phyloP scores from a whole-genome alignment of 2,113 vertebrate species.

The Callipepla squamata region DNA sequence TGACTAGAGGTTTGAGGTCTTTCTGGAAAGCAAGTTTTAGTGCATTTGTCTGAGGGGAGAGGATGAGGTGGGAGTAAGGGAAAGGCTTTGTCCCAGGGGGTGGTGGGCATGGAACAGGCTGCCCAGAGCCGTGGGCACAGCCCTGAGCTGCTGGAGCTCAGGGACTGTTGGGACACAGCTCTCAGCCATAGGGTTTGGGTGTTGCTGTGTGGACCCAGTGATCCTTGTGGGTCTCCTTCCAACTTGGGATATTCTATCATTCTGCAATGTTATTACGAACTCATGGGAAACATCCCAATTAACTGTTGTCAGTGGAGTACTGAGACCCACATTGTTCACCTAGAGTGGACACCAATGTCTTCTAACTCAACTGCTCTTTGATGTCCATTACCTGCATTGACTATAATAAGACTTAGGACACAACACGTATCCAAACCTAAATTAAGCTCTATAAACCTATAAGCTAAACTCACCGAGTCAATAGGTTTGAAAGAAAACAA shows the following conservation, averaged over 20 bases:
- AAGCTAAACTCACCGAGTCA: neutral
- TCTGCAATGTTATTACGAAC: too few relatives aligned
- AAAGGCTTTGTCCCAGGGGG: too few relatives aligned
- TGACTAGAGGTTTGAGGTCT: neutral
- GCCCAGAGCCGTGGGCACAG: too few relatives aligned
- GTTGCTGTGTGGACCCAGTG: too few relatives aligned
- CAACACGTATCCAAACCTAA: neutral
- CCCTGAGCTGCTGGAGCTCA: too few relatives aligned
- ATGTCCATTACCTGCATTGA: neutral
- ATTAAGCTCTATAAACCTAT: neutral
- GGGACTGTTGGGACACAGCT: too few relatives aligned
- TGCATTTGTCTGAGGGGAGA: neutral
- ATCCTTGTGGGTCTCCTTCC: too few relatives aligned
- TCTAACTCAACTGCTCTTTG: neutral
- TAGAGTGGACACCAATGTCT: neutral
- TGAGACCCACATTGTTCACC: neutral
- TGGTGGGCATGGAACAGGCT: too few relatives aligned
- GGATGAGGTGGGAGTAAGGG: too few relatives aligned
- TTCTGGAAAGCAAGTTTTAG: neutral
- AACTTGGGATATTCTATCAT: too few relatives aligned
- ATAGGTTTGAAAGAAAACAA: neutral
- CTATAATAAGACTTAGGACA: neutral
- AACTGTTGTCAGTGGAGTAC: accelerated
- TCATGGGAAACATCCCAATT: neutral
- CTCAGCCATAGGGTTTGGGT: too few relatives aligned